These are phyloP conservation scores for Hyphantria cunea DNA, from an alignment of 1,140 invertebrate species.

Conservation along the genomic window DNA sequence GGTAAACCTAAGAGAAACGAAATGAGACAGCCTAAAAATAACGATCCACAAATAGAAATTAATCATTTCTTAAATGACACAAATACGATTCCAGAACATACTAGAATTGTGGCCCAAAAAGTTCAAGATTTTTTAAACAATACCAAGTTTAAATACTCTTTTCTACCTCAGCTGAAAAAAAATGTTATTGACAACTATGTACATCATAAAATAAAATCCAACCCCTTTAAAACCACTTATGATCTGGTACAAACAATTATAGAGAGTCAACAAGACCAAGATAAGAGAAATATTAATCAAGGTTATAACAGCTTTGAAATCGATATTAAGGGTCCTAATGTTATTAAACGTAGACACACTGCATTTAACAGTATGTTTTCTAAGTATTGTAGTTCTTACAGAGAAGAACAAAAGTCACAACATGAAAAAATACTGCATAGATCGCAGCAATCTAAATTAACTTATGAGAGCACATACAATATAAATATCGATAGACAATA, in stretches of 20 bases:
- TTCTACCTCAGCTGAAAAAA: slow-evolving; percentile 10
- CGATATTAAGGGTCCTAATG: not conserved
- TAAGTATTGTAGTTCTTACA: too few species aligned
- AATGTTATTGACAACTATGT: slow-evolving; percentile 29
- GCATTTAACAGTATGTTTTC: too few species aligned
- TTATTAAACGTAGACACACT: too few species aligned
- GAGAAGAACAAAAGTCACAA: too few species aligned
- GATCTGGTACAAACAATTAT: slow-evolving; percentile 51
- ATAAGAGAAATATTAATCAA: not conserved
- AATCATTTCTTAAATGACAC: not conserved
- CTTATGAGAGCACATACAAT: too few species aligned
- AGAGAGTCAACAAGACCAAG: slow-evolving; percentile 22
- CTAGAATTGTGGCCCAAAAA: not conserved
- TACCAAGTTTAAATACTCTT: not conserved
- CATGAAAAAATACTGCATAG: too few species aligned
- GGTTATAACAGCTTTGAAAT: not conserved
- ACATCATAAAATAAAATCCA: slow-evolving; percentile 12
- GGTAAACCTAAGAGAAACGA: not conserved
- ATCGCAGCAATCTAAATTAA: too few species aligned
- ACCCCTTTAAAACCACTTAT: slow-evolving; percentile 41
- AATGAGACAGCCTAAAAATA: not conserved
- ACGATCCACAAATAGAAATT: not conserved
- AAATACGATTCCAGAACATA: not conserved
- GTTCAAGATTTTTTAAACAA: not conserved
- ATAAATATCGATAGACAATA: too few species aligned